Evolutionary conservation across 2,888 invertebrate species (phyloP), one percentile per base, ranked within the genome.

Genomic region (Epicampocera succincta): DNA sequence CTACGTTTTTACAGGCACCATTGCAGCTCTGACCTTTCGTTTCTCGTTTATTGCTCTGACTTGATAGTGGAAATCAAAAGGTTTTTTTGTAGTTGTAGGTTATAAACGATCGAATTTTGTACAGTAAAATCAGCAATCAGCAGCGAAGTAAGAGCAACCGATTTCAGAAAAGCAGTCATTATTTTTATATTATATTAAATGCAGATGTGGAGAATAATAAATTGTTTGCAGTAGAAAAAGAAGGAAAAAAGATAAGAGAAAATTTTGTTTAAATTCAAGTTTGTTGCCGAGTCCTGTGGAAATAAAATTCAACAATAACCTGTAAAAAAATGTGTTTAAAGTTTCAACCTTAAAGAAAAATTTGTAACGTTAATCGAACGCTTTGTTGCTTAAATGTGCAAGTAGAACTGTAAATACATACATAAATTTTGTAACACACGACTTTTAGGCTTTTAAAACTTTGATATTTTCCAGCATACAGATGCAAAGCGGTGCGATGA

Each of bases 121-220:
- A 69, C 77, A 80, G 80, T 66, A 71, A 80, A 83, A 77, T 77
- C 73, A 85, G 87, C 86, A 88, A 88, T 88, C 86, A 85, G 87
- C 88, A 89, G 89, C 86, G 87, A 66, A 88, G 87, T 88, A 87
- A 87, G 85, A 88, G 88, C 89, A 87, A 89, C 88, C 88, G 84
- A 84, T 87, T 85, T 72, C 60, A 82, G 71, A 78, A 44, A 71
- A 61, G 69, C 74, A 71, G 52, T 69, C 68, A 75, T n/a, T 71
- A n/a, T 48, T 60, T 73, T 58, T 48, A n/a, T 63, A 46, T 52
- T 17, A 8, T 52, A 15, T 81, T 25, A 61, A 58, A 65, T 40
- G 44, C 66, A 78, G 38, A 73, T 73, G 63, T 74, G 63, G 76
- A 65, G 56, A 25, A 50, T 69, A 75, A 29, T 75, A 74, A 65